Evolutionary conservation across 64 coral and sea anemone genomes (phyloP).

Genomic region (Catalaphyllia jardinei): DNA sequence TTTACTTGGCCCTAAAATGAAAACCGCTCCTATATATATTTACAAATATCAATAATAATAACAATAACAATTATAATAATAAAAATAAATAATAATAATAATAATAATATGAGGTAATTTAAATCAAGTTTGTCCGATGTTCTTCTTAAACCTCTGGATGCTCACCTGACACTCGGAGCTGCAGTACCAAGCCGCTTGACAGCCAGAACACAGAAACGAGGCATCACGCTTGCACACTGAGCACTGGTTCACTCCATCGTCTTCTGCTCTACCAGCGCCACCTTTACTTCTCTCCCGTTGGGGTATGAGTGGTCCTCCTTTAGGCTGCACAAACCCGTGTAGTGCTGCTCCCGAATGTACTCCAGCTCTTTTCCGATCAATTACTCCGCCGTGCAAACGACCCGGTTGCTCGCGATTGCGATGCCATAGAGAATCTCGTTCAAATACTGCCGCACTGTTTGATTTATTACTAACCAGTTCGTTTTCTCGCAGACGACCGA

Average conservation of each 20-base stretch:
- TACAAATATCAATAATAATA: too few relatives aligned
- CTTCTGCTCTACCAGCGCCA: conserved; percentile 21
- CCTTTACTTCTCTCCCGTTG: conserved; percentile 39
- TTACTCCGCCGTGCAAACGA: conserved; percentile 57
- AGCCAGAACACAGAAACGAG: conserved; percentile 92
- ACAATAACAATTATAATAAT: too few relatives aligned
- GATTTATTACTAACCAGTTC: conserved; percentile 57
- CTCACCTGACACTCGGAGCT: conserved; percentile 92
- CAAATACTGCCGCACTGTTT: conserved; percentile 41
- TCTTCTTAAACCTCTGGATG: too few relatives aligned
- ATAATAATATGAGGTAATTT: not conserved
- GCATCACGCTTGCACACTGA: conserved; percentile 92
- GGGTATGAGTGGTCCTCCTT: conserved; percentile 54
- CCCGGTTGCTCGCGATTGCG: conserved; percentile 63
- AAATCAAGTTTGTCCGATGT: not conserved
- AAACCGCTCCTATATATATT: too few relatives aligned
- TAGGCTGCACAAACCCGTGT: conserved; percentile 59
- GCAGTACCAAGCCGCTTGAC: conserved; percentile 91
- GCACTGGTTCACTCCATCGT: conserved; percentile 72
- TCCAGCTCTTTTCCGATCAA: conserved; percentile 52
- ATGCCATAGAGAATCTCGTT: conserved; percentile 78
- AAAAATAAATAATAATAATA: not conserved
- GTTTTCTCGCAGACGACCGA: conserved; percentile 64
- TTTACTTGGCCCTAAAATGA: too few relatives aligned
- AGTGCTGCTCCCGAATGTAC: conserved; percentile 15